phyloP scores from a whole-genome alignment of 2,797 vertebrate genomes.

The Lindbergichthys nudifrons region DNA sequence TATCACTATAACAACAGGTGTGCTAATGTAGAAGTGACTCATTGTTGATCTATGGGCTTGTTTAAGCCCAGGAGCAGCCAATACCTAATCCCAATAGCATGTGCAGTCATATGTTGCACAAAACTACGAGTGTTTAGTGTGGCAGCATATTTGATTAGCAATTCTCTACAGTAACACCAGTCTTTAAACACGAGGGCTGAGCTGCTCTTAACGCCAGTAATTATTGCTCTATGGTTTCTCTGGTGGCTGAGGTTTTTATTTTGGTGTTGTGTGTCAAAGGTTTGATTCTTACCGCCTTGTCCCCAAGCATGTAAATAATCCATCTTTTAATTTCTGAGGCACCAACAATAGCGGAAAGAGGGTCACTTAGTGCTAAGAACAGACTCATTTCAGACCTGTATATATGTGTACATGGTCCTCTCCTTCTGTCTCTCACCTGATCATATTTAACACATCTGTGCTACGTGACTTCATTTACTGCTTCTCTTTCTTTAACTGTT shows the following conservation, averaged over 20 bases:
- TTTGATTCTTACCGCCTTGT: conserved; percentile 10
- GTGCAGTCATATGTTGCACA: background rate
- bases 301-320: conserved; percentile 36
- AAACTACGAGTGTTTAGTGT: conserved; percentile 7
- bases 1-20: conserved; percentile 44
- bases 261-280: conserved; percentile 39
- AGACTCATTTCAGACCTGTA: conserved; percentile 16
- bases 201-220: conserved; percentile 9
- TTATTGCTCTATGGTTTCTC: conserved; percentile 12
- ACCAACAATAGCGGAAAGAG: conserved; percentile 28
- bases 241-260: conserved; percentile 14
- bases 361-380: conserved; percentile 26
- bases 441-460: conserved; percentile 25
- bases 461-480: background rate
- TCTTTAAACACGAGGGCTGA: background rate
- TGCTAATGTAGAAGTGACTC: conserved; percentile 51
- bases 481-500: conserved; percentile 6
- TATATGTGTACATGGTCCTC: background rate
- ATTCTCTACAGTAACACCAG: background rate
- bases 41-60: conserved; percentile 64
- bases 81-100: conserved; percentile 8
- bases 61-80: conserved; percentile 33
- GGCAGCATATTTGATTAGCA: conserved; percentile 26
- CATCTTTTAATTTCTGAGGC: conserved; percentile 11
- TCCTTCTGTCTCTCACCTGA: conserved; percentile 17